Base-by-base conservation (phyloP, 1,140 invertebrate genomes). In the Stenopsyche tienmushanensis region DNA sequence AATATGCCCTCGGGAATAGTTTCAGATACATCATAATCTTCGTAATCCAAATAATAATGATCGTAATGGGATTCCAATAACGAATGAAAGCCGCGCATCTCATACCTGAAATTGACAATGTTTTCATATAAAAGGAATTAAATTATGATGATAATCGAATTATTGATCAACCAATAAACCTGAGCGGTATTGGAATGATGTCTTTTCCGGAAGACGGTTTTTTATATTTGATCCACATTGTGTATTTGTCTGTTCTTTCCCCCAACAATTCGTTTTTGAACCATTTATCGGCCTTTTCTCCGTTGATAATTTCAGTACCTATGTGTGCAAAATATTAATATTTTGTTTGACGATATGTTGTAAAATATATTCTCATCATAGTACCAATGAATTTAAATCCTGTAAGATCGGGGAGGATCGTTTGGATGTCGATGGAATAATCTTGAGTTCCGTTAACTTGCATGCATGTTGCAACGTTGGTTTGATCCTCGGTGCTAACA, bases 61-160 rank as follows among this genome's bases (percentile, higher is more conserved):
- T 98, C 96, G 73, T 93, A 98, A 78, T 98, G 96, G 5, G 94
- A 97, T 0, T 94, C 94, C 0, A 98, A 80, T 0, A 98, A 81
- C 0, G 88, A 87, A 75, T 98, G 96, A 76, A 88, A 98, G 13
- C 95, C 95, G 72, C 85, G 87, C 94, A 97, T 97, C 78, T 96
- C 91, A 78, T 96, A 97, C 53, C 88, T 86, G n/a, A n/a, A n/a
- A n/a, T n/a, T n/a, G n/a, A 39, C 13, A 8, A 39, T 39, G 20
- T 26, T 74, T 71, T 62, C 29, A 17, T n/a, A 5, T 9, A 7
- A n/a, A n/a, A 5, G 17, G 15, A 9, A 45, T 5, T 8, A 45
- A n/a, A 5, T 5, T 45, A 7, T 15, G 18, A 7, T 39, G n/a
- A 34, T 34, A 7, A 7, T 53, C 21, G 18, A 21, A 20, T 50